phyloP scores from a whole-genome alignment of 2,113 vertebrate species.

The Gila orcuttii region DNA sequence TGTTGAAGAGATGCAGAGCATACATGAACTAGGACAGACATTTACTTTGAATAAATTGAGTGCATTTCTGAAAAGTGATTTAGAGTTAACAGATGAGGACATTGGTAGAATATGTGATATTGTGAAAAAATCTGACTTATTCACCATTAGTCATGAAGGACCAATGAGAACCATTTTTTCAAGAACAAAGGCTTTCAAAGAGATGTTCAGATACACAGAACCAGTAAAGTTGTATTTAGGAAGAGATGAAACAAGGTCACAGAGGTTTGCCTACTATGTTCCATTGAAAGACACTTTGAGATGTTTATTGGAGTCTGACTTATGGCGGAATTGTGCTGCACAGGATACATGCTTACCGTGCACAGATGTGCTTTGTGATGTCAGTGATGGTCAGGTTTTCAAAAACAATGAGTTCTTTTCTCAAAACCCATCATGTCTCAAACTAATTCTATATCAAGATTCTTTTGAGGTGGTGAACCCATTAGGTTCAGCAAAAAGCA shows the following conservation, averaged over 20 bases:
- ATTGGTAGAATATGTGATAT: conserved; percentile 32
- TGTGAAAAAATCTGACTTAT: conserved; percentile 19
- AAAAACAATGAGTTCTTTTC: too few relatives aligned
- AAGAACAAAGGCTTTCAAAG: conserved; percentile 22
- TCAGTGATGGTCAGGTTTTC: too few relatives aligned
- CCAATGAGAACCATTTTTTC: conserved; percentile 34
- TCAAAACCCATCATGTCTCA: too few relatives aligned
- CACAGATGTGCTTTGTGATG: too few relatives aligned
- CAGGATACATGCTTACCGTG: too few relatives aligned
- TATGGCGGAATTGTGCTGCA: conserved; percentile 21
- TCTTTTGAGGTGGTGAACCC: too few relatives aligned
- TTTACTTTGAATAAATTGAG: conserved; percentile 14
- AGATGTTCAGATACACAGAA: conserved; percentile 27
- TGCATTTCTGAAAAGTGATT: not conserved
- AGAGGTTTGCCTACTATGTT: conserved; percentile 31
- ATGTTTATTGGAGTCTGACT: conserved; percentile 30
- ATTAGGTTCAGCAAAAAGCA: too few relatives aligned
- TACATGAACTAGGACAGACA: conserved; percentile 1
- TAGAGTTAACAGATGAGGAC: conserved; percentile 23
- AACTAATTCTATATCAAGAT: too few relatives aligned
- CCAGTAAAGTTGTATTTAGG: conserved; percentile 28
- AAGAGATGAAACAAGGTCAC: conserved; percentile 37
- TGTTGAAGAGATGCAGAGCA: conserved; percentile 56
- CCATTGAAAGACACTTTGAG: conserved; percentile 41
- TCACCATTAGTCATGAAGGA: conserved; percentile 43